These are phyloP conservation scores for Eurosta solidaginis DNA, from an alignment of 1,140 invertebrate genomes.

Conservation along the genomic window DNA sequence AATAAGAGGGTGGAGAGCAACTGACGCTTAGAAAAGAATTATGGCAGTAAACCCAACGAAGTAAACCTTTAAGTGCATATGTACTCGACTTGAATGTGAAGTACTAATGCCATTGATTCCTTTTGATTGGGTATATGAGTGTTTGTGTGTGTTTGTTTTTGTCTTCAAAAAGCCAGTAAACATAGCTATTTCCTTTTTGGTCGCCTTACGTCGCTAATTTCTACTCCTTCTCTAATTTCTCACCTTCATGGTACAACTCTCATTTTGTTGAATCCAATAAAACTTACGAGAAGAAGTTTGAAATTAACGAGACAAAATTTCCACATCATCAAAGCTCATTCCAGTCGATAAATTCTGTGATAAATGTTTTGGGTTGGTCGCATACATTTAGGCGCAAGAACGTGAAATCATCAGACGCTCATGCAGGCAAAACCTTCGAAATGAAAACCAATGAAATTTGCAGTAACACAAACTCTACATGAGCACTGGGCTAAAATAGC, in stretches of 20 bases:
- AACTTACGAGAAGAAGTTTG: neutral
- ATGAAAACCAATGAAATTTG: no score
- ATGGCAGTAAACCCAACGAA: neutral
- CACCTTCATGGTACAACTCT: neutral
- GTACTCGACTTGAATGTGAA: no score
- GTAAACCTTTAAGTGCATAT: neutral
- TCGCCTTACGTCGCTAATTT: neutral
- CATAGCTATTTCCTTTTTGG: neutral
- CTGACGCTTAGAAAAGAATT: neutral
- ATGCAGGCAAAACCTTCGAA: no score
- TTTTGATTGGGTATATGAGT: no score
- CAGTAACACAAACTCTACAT: no score
- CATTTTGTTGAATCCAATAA: neutral
- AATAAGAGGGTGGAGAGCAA: no score
- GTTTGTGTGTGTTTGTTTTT: neutral
- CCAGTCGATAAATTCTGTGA: conserved; percentile 58
- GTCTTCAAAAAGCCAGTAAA: neutral
- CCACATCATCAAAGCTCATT: conserved; percentile 59
- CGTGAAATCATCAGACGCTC: neutral
- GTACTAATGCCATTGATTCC: no score
- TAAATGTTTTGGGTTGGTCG: conserved; percentile 44
- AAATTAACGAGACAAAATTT: conserved; percentile 53
- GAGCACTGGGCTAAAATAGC: no score
- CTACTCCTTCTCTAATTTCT: neutral
- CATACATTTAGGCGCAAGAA: conserved; percentile 22